Evolutionary conservation across 2,888 invertebrate genomes (phyloP), one percentile per base, ranked within the genome.

Genomic region (Hypsopygia costalis): DNA sequence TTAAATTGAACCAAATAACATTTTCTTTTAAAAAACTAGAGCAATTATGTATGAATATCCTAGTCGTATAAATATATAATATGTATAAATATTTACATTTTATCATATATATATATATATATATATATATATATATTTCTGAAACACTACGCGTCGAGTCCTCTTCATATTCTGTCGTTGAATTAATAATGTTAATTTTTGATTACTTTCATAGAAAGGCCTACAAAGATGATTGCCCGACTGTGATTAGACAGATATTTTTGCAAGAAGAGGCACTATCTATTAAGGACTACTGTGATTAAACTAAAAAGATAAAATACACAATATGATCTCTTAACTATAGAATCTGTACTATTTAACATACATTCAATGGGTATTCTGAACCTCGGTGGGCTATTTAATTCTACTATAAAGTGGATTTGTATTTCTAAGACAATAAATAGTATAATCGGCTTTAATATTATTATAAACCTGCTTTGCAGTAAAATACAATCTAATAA

Each of bases 11-110:
- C 59, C 41, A 42, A 63, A 60, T 60, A 60, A 55, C 46, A 52
- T 58, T 56, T 60, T 54, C 51, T 55, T 51, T 35, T 32, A 38
- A 25, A 45, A 60, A 60, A 57, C 65, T 69, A 68, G 56, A 54
- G 46, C 55, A 51, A 52, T 58, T 47, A 55, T 52, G 48, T 60
- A 47, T 52, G 40, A 61, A 55, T 64, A 59, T 45, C 49, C 58
- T 69, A 61, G 52, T 60, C 54, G 59, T 66, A 66, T 61, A 63
- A 58, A 66, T 58, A 61, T 56, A 49, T 46, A 50, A 40, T 58
- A 58, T 58, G 44, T 60, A 62, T 70, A 64, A 55, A 52, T 70
- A 74, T 72, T 58, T 72, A 72, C 69, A 77, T 40, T 43, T 56
- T 31, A 41, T 41, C 44, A 55, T 58, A 44, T 16, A 6, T 29